Evolutionary conservation across 2,113 vertebrate species (phyloP).

Genomic region (Mobula birostris): DNA sequence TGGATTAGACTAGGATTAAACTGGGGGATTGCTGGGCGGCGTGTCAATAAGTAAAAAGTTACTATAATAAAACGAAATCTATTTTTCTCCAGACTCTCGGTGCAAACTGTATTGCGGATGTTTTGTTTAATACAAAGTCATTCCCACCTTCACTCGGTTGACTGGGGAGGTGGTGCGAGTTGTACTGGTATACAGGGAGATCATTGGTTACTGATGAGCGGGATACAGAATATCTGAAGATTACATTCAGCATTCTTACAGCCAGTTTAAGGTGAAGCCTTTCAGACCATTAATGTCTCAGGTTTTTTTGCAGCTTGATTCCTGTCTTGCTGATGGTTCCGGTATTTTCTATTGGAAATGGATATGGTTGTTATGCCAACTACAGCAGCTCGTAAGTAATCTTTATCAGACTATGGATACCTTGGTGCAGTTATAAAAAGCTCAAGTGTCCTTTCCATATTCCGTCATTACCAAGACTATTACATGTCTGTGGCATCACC

Average conservation of each 20-base stretch:
- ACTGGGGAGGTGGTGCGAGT: too few relatives aligned
- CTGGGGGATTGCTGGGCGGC: too few relatives aligned
- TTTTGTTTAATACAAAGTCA: neutral
- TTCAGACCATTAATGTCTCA: neutral
- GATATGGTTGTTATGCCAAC: slow-evolving; percentile 66
- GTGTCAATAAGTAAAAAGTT: too few relatives aligned
- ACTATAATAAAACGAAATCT: too few relatives aligned
- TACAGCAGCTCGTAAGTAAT: slow-evolving; percentile 73
- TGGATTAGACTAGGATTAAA: too few relatives aligned
- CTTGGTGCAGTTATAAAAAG: neutral
- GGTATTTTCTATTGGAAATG: slow-evolving; percentile 65
- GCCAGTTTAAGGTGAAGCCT: neutral
- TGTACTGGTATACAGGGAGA: neutral
- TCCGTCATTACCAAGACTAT: neutral
- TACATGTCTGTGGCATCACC: neutral
- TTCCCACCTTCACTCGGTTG: neutral
- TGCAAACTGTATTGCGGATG: neutral
- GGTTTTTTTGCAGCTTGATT: slow-evolving; percentile 55
- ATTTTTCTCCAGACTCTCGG: neutral
- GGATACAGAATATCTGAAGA: neutral
- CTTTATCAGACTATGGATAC: neutral
- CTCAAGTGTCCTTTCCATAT: neutral
- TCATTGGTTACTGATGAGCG: neutral
- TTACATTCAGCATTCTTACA: neutral
- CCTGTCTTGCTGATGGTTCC: slow-evolving; percentile 73